Evolutionary conservation across 2,113 vertebrate species (phyloP).

Genomic region (Corythaeola cristata): DNA sequence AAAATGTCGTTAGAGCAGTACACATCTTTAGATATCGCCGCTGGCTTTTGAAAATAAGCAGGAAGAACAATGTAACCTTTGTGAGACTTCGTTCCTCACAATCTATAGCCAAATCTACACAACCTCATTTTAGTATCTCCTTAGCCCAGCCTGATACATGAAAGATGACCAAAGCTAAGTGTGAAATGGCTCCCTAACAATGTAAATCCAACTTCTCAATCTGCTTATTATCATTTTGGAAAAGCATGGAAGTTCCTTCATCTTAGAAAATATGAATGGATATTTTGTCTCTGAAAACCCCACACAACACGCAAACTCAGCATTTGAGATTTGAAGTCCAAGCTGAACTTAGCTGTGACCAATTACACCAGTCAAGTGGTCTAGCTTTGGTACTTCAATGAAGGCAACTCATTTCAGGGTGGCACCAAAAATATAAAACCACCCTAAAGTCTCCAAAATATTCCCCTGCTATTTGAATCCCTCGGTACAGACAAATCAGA

Average conservation of each 20-base stretch:
- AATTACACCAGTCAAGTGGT: not conserved
- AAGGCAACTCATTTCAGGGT: not conserved
- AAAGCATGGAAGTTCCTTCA: not conserved
- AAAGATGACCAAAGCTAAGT: not conserved
- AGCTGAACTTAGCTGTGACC: not conserved
- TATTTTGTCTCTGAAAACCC: not conserved
- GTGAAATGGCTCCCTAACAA: not conserved
- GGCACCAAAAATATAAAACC: not conserved
- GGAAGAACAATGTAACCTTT: constrained; percentile 22
- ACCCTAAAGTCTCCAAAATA: not conserved
- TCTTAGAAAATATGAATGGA: not conserved
- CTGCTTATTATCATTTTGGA: not conserved
- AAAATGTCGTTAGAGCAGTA: not conserved
- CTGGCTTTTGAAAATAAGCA: not conserved
- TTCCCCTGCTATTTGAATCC: not conserved
- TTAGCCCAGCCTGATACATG: not conserved
- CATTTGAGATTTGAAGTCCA: not conserved
- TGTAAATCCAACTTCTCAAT: not conserved
- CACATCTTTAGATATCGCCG: not conserved
- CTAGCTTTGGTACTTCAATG: not conserved
- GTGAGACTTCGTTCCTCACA: not conserved
- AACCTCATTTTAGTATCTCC: not conserved
- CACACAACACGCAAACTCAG: rapidly evolving
- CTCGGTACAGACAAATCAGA: not conserved
- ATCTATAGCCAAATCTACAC: not conserved